These are phyloP conservation scores for Cataglyphis rosenhaueri DNA, from an alignment of 2,888 invertebrate genomes.

Conservation along the genomic window DNA sequence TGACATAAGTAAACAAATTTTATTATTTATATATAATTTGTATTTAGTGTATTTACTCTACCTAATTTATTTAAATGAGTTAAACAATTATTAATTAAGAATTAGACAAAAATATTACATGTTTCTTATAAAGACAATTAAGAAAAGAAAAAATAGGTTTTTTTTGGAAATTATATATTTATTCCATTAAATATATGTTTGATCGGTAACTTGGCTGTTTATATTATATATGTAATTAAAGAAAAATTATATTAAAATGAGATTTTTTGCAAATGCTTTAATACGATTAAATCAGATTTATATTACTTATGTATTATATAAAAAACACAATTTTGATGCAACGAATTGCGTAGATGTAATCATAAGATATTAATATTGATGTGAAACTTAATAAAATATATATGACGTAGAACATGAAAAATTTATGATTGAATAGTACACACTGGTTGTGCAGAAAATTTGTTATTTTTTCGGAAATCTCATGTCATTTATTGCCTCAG, in stretches of 20 bases:
- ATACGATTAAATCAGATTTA: too few relatives aligned
- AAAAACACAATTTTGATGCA: background rate
- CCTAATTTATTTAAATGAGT: background rate
- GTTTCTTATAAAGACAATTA: background rate
- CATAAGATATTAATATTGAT: background rate
- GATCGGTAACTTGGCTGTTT: background rate
- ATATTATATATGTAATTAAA: background rate
- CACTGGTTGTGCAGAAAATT: background rate
- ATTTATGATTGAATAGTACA: background rate
- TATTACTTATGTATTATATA: too few relatives aligned
- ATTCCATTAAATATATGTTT: background rate
- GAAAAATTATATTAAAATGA: background rate
- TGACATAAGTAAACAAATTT: background rate
- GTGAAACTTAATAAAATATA: background rate
- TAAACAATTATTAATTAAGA: background rate
- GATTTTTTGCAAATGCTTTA: background rate
- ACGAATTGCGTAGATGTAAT: background rate
- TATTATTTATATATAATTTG: background rate
- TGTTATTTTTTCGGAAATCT: background rate
- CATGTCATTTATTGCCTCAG: background rate
- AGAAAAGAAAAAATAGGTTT: background rate
- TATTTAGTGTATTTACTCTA: background rate
- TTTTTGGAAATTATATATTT: background rate
- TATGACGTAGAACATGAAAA: background rate
- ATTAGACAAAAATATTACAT: background rate